Evolutionary conservation across 1,140 invertebrate species (phyloP), one percentile per base, ranked within the genome.

Genomic region (Lepidostoma basale): DNA sequence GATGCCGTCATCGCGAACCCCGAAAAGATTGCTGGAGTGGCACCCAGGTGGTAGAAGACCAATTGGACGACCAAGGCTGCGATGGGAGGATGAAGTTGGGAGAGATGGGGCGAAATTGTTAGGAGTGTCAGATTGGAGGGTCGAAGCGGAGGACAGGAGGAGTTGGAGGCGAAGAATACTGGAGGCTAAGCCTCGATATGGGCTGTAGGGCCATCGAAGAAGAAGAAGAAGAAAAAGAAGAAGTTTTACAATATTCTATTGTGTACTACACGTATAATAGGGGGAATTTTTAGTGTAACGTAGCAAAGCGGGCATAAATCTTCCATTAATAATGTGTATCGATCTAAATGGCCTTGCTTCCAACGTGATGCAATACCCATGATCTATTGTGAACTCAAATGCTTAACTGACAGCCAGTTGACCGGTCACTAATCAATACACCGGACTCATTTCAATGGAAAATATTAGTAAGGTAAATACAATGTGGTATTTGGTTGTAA

Each of bases 311-410:
- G 16, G 23, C 44, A n/a, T 54, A 30, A 33, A 54, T 54, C 30
- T 54, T 54, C 49, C 49, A 54, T 30, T 30, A n/a, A n/a, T n/a
- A 49, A 54, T 54, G 28, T 28, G 23, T 54, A 30, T 16, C 49
- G n/a, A 54, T 54, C 18, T 54, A 54, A 16, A 33, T 54, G 20
- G 49, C 49, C 49, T 54, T 54, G 49, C 28, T 30, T 6, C 49
- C 25, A 30, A 49, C 6, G 8, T 47, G 20, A 12, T 22, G 18
- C 25, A 26, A 12, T n/a, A 12, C 5, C 9, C 22, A 0, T 22
- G 2, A 3, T 12, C 1, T 10, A 18, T 9, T 4, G 2, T 45
- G 22, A 1, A 22, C 22, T 12, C n/a, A 49, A 22, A 23, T 23
- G n/a, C 2, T 22, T 23, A 23, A 22, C 12, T 23, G 12, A 49